Evolutionary conservation across 1,140 invertebrate species (phyloP).

Genomic region (Gryon sp.): DNA sequence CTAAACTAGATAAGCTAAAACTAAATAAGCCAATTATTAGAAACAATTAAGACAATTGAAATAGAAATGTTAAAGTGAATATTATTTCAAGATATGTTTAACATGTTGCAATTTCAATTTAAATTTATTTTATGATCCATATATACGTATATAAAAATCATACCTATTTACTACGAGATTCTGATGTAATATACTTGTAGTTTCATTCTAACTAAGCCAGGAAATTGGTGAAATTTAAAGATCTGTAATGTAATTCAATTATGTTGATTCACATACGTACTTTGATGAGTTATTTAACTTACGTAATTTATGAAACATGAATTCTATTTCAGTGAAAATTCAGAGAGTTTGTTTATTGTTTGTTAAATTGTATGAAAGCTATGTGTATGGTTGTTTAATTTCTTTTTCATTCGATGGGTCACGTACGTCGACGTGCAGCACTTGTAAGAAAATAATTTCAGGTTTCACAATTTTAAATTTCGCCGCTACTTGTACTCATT

Average conservation of each 20-base stretch:
- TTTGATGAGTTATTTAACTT: conserved; percentile 1
- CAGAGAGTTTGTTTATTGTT: conserved; percentile 29
- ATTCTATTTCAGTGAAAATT: not conserved
- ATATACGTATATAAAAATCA: too few species aligned
- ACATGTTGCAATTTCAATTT: too few species aligned
- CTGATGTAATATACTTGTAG: conserved; percentile 5
- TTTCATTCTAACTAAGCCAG: conserved; percentile 15
- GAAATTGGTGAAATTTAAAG: conserved; percentile 34
- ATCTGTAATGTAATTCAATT: conserved; percentile 10
- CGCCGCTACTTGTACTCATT: conserved; percentile 46
- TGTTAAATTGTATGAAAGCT: not conserved
- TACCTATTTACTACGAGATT: too few species aligned
- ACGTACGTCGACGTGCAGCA: conserved; percentile 8
- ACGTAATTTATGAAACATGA: not conserved
- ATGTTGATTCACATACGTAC: not conserved
- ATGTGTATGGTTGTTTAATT: conserved; percentile 15
- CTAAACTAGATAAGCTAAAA: too few species aligned
- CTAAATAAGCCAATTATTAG: too few species aligned
- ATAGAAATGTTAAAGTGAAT: too few species aligned
- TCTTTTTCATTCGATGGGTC: not conserved
- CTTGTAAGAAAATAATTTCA: conserved; percentile 41
- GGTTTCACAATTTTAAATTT: conserved; percentile 45
- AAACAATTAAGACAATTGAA: too few species aligned
- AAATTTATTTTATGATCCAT: too few species aligned
- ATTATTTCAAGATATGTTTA: too few species aligned